Evolutionary conservation across 2,113 vertebrate genomes (phyloP).

Genomic region (Zingel zingel): DNA sequence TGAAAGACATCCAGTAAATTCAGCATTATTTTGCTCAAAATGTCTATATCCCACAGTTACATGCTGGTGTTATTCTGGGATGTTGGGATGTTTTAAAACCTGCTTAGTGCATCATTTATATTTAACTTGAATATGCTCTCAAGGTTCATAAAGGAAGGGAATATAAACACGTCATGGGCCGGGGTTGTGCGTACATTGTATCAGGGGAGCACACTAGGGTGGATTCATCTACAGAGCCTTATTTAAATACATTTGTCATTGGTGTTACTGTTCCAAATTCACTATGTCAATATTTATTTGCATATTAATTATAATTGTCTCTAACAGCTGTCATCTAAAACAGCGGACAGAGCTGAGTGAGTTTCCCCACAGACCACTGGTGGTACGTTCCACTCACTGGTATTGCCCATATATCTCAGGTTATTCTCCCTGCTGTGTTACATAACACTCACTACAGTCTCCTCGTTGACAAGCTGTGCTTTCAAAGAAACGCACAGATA

Average conservation of each 20-base stretch:
- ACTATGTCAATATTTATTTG: not conserved
- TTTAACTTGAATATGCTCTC: conserved; percentile 21
- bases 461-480: not conserved
- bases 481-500: conserved; percentile 20
- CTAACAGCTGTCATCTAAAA: not conserved
- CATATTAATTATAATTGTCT: not conserved
- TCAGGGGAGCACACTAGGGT: not conserved
- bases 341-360: not conserved
- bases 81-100: conserved; percentile 13
- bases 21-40: not conserved
- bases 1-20: not conserved
- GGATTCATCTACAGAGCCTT: not conserved
- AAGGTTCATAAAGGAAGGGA: conserved; percentile 12
- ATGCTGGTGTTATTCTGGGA: conserved; percentile 24
- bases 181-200: not conserved
- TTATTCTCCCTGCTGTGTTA: conserved; percentile 48
- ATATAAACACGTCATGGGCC: not conserved
- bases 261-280: not conserved
- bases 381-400: conserved; percentile 43
- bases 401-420: conserved; percentile 50
- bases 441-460: conserved; percentile 39
- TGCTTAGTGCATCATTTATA: conserved; percentile 14
- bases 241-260: not conserved
- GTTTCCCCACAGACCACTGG: conserved; percentile 1
- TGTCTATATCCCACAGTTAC: not conserved